phyloP scores from a whole-genome alignment of 1,140 invertebrate genomes.

The Drosophila burlai region DNA sequence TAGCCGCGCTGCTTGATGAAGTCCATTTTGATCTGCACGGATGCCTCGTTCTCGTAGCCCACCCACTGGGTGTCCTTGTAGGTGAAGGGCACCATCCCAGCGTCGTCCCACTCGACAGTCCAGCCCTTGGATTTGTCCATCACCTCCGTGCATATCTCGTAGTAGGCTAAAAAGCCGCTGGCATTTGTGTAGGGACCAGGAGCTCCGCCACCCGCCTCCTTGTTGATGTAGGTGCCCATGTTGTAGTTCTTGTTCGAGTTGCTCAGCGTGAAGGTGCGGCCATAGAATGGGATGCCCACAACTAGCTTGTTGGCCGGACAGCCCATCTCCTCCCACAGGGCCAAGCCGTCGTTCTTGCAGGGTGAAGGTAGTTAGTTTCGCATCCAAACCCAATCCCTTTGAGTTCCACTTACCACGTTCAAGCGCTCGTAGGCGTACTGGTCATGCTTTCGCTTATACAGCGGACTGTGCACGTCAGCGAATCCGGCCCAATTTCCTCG shows the following conservation, averaged over 20 bases:
- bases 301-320: conserved; percentile 94
- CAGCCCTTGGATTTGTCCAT: conserved; percentile 89
- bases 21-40: conserved; percentile 94
- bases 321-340: conserved; percentile 94
- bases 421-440: conserved; percentile 95
- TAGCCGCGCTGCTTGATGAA: conserved; percentile 93
- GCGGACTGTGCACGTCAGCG: conserved; percentile 94
- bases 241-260: conserved; percentile 93
- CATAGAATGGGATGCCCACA: conserved; percentile 95
- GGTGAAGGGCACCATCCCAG: conserved; percentile 93
- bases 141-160: conserved; percentile 94
- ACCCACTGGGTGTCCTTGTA: conserved; percentile 96
- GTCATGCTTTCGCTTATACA: conserved; percentile 93
- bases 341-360: conserved; percentile 92
- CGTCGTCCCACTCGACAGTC: conserved; percentile 93
- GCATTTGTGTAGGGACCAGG: conserved; percentile 94
- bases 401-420: conserved; percentile 90
- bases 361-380: conserved; percentile 53
- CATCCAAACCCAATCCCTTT: background rate
- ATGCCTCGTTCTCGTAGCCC: conserved; percentile 90
- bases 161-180: conserved; percentile 94
- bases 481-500: conserved; percentile 96
- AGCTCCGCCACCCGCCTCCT: conserved; percentile 93
- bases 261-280: conserved; percentile 92
- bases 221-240: conserved; percentile 93